Conservation (phyloP, 1,140 invertebrate species). For the Heterodera carotae region DNA sequence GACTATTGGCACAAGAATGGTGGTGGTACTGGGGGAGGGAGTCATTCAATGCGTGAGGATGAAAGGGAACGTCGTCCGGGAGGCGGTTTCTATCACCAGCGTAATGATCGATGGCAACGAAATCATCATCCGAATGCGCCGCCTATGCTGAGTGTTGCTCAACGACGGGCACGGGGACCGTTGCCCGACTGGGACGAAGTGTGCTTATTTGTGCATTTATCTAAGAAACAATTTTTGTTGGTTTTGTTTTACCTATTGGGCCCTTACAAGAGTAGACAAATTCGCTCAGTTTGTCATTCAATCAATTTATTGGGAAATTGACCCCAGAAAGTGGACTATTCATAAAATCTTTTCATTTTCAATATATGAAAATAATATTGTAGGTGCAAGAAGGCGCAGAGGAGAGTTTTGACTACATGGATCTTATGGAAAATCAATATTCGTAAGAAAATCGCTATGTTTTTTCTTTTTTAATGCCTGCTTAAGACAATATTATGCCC, state of each 20-base stretch:
- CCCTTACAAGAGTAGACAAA: too few relatives aligned
- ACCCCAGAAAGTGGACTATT: too few relatives aligned
- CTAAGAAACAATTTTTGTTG: not conserved
- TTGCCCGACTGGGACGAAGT: conserved; percentile 65
- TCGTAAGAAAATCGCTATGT: conserved; percentile 23
- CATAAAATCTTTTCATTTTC: too few relatives aligned
- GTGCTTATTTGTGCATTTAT: too few relatives aligned
- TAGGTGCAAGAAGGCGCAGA: conserved; percentile 51
- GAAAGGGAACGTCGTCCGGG: conserved; percentile 24
- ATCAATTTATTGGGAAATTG: too few relatives aligned
- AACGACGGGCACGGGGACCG: conserved; percentile 56
- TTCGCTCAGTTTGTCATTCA: too few relatives aligned
- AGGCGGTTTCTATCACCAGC: conserved; percentile 18
- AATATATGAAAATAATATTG: not conserved
- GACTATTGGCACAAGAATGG: conserved; percentile 38
- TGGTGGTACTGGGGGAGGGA: conserved; percentile 3
- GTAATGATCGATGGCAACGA: conserved; percentile 35
- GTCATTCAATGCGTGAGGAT: conserved; percentile 11
- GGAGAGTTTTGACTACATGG: conserved; percentile 64
- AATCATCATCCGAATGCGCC: conserved; percentile 36
- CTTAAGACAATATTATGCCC: conserved; percentile 55
- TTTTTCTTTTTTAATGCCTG: not conserved
- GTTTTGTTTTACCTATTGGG: not conserved
- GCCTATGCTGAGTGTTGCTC: conserved; percentile 36
- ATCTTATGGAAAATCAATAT: conserved; percentile 62